Conservation (phyloP, 2,888 invertebrate genomes). For the Hyposoter didymator region DNA sequence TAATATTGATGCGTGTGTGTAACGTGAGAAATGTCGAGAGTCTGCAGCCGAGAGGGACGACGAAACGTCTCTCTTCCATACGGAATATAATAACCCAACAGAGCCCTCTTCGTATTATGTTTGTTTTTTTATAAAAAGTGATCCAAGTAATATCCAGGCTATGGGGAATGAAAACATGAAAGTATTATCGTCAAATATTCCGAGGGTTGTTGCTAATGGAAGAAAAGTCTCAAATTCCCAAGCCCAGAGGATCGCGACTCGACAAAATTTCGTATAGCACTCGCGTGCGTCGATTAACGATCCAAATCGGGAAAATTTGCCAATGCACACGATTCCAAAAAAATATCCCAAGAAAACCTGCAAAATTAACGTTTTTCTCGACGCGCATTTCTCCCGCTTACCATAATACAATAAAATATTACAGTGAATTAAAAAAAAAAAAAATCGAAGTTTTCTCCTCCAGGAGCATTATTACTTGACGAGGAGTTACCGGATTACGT, state of each 20-base stretch:
- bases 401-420: not conserved
- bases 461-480: constrained; percentile 62
- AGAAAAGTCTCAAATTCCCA: not conserved
- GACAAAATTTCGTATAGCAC: no score
- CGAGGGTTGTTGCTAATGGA: not conserved
- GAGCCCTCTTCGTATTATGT: constrained; percentile 51
- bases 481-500: constrained; percentile 49
- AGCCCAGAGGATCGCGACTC: no score
- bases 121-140: constrained; percentile 59
- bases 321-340: no score
- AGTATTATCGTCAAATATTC: not conserved
- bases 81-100: constrained; percentile 19
- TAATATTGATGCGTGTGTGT: constrained; percentile 42
- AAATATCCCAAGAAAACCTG: no score
- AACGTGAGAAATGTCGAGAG: constrained; percentile 33
- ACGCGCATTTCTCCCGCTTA: not conserved
- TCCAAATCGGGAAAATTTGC: no score
- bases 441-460: constrained; percentile 40
- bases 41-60: constrained; percentile 2
- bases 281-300: no score
- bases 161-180: constrained; percentile 5
- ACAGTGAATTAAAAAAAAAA: not conserved
- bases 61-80: constrained; percentile 30
- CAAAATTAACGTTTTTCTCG: not conserved
- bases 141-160: constrained; percentile 51